Percentiles rank a stretch among this genome's conserved stretches.
phyloP scores from a whole-genome alignment of 2,888 invertebrate species.

The Luffia ferchaultella region DNA sequence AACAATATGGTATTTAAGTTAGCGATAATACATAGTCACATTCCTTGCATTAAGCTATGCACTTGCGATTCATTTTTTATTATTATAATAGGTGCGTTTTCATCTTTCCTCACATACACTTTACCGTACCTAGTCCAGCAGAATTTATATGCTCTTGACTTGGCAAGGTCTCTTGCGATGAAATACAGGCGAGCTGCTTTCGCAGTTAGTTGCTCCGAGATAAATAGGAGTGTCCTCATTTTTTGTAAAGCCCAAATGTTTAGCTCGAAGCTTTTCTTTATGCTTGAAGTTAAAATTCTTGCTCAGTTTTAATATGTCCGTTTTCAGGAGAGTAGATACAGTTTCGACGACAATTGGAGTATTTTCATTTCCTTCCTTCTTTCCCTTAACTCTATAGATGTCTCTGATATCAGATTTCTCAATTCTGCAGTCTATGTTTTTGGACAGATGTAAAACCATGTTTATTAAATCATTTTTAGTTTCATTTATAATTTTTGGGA shows the following conservation, averaged over 20 bases:
- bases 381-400: constrained; percentile 6
- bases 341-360: constrained; percentile 14
- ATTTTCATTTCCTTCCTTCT: background rate
- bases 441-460: no score
- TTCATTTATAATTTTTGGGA: no score
- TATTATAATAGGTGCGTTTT: constrained; percentile 11
- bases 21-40: no score
- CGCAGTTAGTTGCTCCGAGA: constrained; percentile 16
- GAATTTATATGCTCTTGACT: constrained; percentile 12
- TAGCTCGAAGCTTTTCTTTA: no score
- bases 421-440: no score
- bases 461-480: no score
- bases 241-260: constrained; percentile 13
- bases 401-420: constrained; percentile 4
- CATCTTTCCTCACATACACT: constrained; percentile 14
- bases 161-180: constrained; percentile 14
- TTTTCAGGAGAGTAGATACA: constrained; percentile 12
- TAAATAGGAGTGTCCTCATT: constrained; percentile 13
- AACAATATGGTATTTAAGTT: no score
- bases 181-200: constrained; percentile 15
- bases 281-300: constrained; percentile 15
- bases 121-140: constrained; percentile 16
- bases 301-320: constrained; percentile 10
- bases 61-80: constrained; percentile 12
- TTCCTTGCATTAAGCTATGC: constrained; percentile 1